Percentiles rank a stretch among this genome's conserved stretches.
Conservation (phyloP, 2,888 invertebrate species). For the Balanococcus diminutus region DNA sequence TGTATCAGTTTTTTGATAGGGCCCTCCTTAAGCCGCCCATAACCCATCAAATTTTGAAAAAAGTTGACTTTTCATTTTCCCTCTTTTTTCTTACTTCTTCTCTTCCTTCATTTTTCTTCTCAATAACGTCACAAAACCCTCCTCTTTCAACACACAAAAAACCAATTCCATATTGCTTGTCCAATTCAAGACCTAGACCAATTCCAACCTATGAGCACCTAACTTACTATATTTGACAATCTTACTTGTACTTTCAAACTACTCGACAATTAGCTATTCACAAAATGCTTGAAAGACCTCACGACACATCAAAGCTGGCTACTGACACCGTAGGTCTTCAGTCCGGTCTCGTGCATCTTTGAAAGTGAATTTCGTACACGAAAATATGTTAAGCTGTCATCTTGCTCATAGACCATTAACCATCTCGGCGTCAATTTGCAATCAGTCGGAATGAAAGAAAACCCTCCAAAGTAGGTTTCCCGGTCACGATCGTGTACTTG, state of each 20-base stretch:
- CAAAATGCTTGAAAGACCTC: background rate
- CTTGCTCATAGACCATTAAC: background rate
- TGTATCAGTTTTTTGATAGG: no score
- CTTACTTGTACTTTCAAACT: background rate
- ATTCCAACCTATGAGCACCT: no score
- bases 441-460: background rate
- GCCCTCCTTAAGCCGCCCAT: no score
- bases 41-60: no score
- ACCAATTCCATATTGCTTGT: no score
- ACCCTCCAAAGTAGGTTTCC: conserved; percentile 18
- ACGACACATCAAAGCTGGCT: background rate
- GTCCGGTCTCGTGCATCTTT: background rate
- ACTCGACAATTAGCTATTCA: background rate
- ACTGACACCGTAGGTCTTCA: background rate
- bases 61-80: no score
- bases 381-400: conserved; percentile 8
- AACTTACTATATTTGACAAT: no score
- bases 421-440: background rate
- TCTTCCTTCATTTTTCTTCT: no score
- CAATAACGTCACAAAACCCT: no score
- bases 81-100: no score
- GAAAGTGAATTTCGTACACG: background rate
- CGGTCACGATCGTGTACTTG: conserved; percentile 34
- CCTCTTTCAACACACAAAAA: no score
- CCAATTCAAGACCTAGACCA: no score